Base-by-base conservation (phyloP, 2,113 vertebrate species). In the Prionailurus viverrinus region DNA sequence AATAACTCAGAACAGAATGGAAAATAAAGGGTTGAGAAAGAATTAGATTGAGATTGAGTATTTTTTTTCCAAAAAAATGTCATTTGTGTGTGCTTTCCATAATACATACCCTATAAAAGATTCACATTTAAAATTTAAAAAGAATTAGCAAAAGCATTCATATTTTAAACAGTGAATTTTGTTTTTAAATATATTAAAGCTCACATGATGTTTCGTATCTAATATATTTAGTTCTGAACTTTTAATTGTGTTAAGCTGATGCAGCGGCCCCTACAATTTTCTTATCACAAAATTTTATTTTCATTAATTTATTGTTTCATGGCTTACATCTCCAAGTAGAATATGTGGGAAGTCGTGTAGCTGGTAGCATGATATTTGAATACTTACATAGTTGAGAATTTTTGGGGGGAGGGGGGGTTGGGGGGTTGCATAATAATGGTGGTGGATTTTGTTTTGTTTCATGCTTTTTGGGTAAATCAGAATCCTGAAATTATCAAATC, bases 291-390 rank as follows among this genome's bases (percentile, higher is more conserved):
- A 66, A 9, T 48, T 51, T 84, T 65, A 41, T 36, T 93, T 85
- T 65, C 83, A 63, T 89, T 83, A 53, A 55, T 84, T 92, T 51
- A n/a, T 78, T 84, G 18, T 93, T 68, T 95, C 79, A 45, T 55
- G 18, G 31, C 13, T 71, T 55, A 18, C 21, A 55, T 41, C 41
- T 84, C 51, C 21, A 82, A 25, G 15, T 53, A 65, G 78, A 78
- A 68, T 78, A 41, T 68, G 21, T 68, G 29, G 6, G n/a, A 8
- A 25, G 7, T 71, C 36, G 25, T 41, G 10, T 41, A 7, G 31
- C n/a, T 66, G 8, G 29, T n/a, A 12, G 4, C 7, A 23, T 83
- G 25, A 39, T 31, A 15, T 48, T 45, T 73, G 33, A 76, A 12
- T 23, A 16, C 21, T 83, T 61, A n/a, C 12, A 29, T 41, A 69